Base-by-base conservation (phyloP, 1,140 invertebrate species). In the Cydia strobilella region DNA sequence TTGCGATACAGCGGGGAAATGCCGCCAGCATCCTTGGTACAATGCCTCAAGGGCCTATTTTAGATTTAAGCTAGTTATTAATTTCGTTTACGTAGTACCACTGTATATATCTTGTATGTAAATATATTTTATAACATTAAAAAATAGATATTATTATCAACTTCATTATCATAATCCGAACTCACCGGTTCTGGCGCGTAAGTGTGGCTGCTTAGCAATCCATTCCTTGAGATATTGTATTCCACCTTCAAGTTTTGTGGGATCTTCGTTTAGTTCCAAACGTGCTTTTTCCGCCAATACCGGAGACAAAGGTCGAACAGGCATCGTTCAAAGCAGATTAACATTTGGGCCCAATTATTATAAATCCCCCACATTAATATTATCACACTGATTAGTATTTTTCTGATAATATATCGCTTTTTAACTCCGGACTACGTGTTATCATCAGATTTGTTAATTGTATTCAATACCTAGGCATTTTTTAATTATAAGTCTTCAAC, bases 151-250 rank as follows among this genome's bases (percentile, higher is more conserved):
- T 39, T 2, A 39, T 39, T 39, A 39, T 10, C 35, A 39, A 3
- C 35, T 39, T 39, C 35, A 39, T 39, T 10, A 39, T 39, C 35
- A 10, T 9, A 39, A 39, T 39, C 7, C 45, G 51, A 78, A 25
- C 13, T 66, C 78, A 91, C 90, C 87, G 79, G 85, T 85, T 78
- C 90, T 81, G 6, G 82, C 88, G 2, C 88, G 90, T 13, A 95
- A 80, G 87, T 96, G 94, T 2, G 94, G 94, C 51, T 95, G 94
- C 82, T 95, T 94, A n/a, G 80, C 83, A 23, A 95, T 88, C 95
- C 95, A 96, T 31, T 95, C 92, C 27, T 93, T 93, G 51, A 96
- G 87, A 65, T 92, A 86, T 69, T 92, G 80, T 18, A 96, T 86
- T 78, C 95, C 94, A 15, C 94, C 90, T 1, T 82, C 79, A 1